Conservation (phyloP, 2,888 invertebrate species). For the Synergus laeviventris region DNA sequence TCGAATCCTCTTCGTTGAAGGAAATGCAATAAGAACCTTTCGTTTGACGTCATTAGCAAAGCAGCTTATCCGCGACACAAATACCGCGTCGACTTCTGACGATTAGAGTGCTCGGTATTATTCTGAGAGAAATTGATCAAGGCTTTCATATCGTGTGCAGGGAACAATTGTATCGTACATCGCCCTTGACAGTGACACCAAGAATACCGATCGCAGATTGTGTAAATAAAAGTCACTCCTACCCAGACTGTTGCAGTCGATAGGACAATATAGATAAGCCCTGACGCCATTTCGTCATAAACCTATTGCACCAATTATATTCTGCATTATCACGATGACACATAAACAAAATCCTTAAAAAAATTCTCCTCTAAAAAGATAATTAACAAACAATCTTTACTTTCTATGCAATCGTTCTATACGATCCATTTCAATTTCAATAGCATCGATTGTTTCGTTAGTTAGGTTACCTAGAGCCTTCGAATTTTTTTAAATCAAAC, state of each 20-base stretch:
- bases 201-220: constrained; percentile 15
- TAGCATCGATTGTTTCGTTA: background rate
- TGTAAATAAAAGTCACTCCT: constrained; percentile 11
- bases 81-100: background rate
- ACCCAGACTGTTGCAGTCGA: constrained; percentile 16
- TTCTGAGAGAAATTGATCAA: background rate
- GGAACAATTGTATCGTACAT: constrained; percentile 30
- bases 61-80: background rate
- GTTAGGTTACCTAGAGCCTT: background rate
- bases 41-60: constrained; percentile 11
- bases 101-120: background rate
- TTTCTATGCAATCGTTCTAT: background rate
- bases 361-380: background rate
- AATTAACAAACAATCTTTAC: background rate
- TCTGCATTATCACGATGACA: background rate
- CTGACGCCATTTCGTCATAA: background rate
- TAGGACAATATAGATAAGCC: constrained; percentile 21
- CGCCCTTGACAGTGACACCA: constrained; percentile 37
- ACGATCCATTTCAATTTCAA: background rate
- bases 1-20: background rate
- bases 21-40: background rate
- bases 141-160: background rate
- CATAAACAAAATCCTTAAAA: background rate
- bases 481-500: background rate
- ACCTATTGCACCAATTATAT: background rate